Evolutionary conservation across 37 sponge, comb jelly and placozoan genomes (phyloP).

Genomic region (Ianthella basta): DNA sequence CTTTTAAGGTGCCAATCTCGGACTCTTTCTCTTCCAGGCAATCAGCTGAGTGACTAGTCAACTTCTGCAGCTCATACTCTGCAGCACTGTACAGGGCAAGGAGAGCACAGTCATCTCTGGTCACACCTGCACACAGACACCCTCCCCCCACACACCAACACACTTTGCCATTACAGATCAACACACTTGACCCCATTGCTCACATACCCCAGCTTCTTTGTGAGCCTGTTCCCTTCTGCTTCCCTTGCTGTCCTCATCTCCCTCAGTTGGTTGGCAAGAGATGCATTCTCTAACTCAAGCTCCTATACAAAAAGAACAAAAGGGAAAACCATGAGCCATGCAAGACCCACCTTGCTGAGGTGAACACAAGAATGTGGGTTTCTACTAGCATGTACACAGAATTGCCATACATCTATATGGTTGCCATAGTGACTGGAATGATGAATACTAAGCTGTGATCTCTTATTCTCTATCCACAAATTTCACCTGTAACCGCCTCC

Average conservation of each 20-base stretch:
- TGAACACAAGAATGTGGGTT: no score
- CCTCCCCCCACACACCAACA: neutral
- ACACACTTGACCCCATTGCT: neutral
- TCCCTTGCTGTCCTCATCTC: neutral
- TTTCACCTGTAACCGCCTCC: conserved; percentile 26
- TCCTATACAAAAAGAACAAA: no score
- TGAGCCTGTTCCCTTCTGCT: neutral
- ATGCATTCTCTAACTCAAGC: no score
- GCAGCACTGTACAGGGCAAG: conserved; percentile 2
- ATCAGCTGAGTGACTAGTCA: neutral
- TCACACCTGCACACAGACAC: neutral
- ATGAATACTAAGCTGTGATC: no score
- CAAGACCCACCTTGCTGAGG: no score
- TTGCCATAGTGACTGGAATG: no score
- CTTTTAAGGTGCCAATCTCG: neutral
- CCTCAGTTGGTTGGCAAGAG: neutral
- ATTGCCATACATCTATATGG: no score
- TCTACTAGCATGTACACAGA: no score
- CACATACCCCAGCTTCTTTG: neutral
- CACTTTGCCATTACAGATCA: conserved; percentile 3
- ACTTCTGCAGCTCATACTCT: conserved; percentile 35
- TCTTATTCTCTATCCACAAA: no score
- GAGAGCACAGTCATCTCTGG: neutral
- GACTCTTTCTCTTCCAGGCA: neutral
- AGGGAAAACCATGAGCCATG: no score